Percentiles rank a stretch among this genome's conserved stretches.
These are phyloP conservation scores for Drosophila sordidula DNA, from an alignment of 2,888 invertebrate species.

Conservation along the genomic window DNA sequence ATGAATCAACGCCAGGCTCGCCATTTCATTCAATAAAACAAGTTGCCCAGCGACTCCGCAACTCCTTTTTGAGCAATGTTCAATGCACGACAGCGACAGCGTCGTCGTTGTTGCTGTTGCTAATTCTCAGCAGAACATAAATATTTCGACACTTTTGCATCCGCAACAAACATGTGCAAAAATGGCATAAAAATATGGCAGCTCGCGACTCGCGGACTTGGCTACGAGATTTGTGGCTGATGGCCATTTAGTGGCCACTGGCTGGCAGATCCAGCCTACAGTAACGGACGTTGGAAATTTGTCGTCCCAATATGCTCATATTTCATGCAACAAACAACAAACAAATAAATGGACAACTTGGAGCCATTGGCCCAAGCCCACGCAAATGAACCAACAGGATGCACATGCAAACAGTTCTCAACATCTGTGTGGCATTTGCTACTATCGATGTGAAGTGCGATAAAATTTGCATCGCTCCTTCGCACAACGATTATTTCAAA, in stretches of 20 bases:
- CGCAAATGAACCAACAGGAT: conserved; percentile 52
- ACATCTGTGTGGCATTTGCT: not conserved
- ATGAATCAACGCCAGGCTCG: conserved; percentile 83
- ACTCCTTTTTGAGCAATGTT: conserved; percentile 67
- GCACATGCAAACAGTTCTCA: conserved; percentile 42
- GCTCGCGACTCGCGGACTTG: conserved; percentile 29
- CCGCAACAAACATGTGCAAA: conserved; percentile 72
- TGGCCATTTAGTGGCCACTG: conserved; percentile 65
- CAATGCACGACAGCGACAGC: conserved; percentile 70
- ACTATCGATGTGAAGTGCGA: conserved; percentile 2
- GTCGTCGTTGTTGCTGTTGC: conserved; percentile 52
- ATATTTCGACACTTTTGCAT: conserved; percentile 82
- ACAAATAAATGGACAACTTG: conserved; percentile 77
- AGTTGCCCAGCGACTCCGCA: conserved; percentile 43
- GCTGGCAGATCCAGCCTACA: conserved; percentile 20
- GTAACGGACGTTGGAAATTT: conserved; percentile 60
- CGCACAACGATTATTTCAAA: conserved; percentile 4
- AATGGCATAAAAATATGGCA: conserved; percentile 81
- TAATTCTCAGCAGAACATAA: conserved; percentile 76
- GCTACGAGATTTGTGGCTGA: conserved; percentile 43
- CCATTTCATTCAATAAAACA: conserved; percentile 84
- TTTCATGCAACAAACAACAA: conserved; percentile 83
- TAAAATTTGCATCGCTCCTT: conserved; percentile 35
- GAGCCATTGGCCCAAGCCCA: conserved; percentile 34
- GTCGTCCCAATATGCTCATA: conserved; percentile 82